A percentile compares a stretch with the other conserved stretches of the same genome.
These are phyloP conservation scores for Athalia cordata DNA, from an alignment of 2,888 invertebrate species.

Conservation along the genomic window DNA sequence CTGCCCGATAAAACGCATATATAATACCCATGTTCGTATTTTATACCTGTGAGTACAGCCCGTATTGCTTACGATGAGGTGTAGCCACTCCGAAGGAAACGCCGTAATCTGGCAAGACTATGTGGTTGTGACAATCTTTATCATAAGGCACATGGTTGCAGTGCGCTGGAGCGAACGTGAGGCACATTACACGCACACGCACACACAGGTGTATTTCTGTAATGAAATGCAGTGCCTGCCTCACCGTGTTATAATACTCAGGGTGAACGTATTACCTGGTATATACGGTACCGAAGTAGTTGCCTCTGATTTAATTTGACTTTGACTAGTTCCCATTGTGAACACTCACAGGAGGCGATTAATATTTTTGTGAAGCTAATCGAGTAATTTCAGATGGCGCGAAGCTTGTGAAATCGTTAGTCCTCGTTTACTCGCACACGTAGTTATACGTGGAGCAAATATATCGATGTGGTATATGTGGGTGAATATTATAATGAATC, in stretches of 20 bases:
- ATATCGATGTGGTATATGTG: too few species aligned
- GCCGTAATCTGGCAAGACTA: too few species aligned
- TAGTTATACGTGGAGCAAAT: not conserved
- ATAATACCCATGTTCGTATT: not conserved
- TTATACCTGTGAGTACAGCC: not conserved
- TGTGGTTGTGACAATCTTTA: too few species aligned
- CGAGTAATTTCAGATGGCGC: not conserved
- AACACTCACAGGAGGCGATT: not conserved
- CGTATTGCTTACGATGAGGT: too few species aligned
- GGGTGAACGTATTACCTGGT: not conserved
- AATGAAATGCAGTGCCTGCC: too few species aligned
- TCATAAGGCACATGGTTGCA: too few species aligned
- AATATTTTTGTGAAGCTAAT: constrained; percentile 12
- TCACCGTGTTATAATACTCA: not conserved
- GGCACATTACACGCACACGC: too few species aligned
- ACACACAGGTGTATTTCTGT: too few species aligned
- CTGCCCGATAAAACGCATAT: not conserved
- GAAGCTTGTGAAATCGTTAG: not conserved
- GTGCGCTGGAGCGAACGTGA: too few species aligned
- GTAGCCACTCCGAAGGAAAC: too few species aligned
- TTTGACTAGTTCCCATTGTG: not conserved
- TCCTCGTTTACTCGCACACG: not conserved
- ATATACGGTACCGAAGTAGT: not conserved
- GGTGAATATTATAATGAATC: too few species aligned
- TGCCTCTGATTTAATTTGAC: constrained; percentile 8